Evolutionary conservation across 2,113 vertebrate species (phyloP).

Genomic region (Amblyornis subalaris): DNA sequence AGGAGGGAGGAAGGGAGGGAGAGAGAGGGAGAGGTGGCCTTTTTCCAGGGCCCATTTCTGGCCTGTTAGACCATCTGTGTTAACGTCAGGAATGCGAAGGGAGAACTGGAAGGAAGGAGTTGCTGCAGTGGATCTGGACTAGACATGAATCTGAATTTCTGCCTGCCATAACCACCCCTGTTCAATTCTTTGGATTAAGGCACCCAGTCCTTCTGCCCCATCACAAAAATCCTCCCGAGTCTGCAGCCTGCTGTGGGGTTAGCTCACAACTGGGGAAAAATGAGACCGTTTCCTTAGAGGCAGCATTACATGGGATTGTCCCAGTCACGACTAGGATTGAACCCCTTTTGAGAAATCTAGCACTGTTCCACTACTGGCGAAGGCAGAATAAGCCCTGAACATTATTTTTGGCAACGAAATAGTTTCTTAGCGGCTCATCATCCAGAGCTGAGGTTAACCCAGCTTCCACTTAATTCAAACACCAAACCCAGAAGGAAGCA

Average conservation of each 20-base stretch:
- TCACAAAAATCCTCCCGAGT: not conserved
- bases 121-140: not conserved
- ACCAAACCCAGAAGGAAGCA: not conserved
- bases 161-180: not conserved
- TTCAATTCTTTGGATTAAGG: not conserved
- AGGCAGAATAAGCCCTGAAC: not conserved
- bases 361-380: not conserved
- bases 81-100: not conserved
- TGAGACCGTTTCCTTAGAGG: not conserved
- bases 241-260: not conserved
- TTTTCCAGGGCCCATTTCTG: not conserved
- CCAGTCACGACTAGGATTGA: not conserved
- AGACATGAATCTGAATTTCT: not conserved
- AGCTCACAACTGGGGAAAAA: not conserved
- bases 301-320: not conserved
- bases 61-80: accelerated
- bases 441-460: not conserved
- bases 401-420: not conserved
- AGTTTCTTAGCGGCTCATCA: not conserved
- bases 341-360: not conserved
- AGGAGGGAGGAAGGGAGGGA: not conserved
- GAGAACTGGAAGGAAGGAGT: not conserved
- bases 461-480: not conserved
- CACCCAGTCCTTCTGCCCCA: not conserved
- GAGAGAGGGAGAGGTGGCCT: not conserved